Base-by-base conservation (phyloP, 1,140 invertebrate genomes). In the Phortica variegata region DNA sequence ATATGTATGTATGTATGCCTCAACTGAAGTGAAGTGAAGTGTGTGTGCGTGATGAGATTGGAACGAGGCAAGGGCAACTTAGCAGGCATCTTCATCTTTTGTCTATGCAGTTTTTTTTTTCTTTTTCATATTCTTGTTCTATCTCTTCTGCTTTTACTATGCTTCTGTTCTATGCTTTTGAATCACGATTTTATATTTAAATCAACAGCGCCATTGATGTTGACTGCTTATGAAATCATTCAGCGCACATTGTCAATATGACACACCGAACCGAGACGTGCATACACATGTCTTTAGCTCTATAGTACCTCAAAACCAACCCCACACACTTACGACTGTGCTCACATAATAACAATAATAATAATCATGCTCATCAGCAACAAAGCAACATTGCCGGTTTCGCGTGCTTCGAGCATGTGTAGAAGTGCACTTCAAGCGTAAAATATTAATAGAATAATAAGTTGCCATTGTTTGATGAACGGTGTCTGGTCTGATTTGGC, bases 391-490 rank as follows among this genome's bases (percentile, higher is more conserved):
- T n/a, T n/a, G n/a, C n/a, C n/a, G n/a, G 42, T 49, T 60, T 44
- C 60, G 63, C 69, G 69, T 68, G 65, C 68, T 68, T 68, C 57
- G 55, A 60, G 65, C 65, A 73, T 73, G 69, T 70, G 65, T 40
- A 73, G 69, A 55, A 70, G 54, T 54, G 56, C 60, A 51, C 69
- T 69, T 56, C 48, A 49, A 60, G 69, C 69, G 55, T 54, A 62
- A 66, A 69, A 63, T 65, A 65, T 73, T 73, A 73, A 70, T 73
- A 56, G 57, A 69, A 73, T 73, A 73, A 73, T 65, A 65, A 73
- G 48, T 49, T 66, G 46, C 56, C 51, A 73, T 73, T 69, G 69
- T 73, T 59, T 72, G n/a, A n/a, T n/a, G n/a, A n/a, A n/a, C n/a
- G n/a, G n/a, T n/a, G n/a, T n/a, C n/a, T n/a, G n/a, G n/a, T n/a